Conservation (phyloP, 2,113 vertebrate genomes). For the Archilochus colubris region DNA sequence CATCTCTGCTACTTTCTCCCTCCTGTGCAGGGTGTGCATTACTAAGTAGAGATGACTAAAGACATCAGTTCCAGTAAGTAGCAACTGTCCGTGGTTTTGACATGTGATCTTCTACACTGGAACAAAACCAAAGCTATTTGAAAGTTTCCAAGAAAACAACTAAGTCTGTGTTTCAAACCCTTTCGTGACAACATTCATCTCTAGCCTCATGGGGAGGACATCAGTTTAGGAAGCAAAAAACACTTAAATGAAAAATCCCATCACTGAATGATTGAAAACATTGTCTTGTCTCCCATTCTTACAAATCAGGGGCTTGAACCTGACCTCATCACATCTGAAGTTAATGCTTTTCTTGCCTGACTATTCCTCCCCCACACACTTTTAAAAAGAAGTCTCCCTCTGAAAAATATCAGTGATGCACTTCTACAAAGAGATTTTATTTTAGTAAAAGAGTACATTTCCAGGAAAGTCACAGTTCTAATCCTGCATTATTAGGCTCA, state of each 20-base stretch:
- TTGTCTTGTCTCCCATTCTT: neutral
- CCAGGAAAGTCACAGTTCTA: neutral
- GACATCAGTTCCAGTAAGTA: conserved; percentile 47
- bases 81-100: conserved; percentile 39
- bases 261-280: neutral
- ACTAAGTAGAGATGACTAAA: conserved; percentile 4
- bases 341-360: neutral
- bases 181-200: neutral
- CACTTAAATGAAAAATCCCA: neutral
- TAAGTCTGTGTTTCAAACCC: neutral
- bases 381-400: neutral
- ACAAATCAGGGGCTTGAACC: neutral
- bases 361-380: neutral
- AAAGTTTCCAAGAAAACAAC: conserved; percentile 51
- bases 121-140: conserved; percentile 28
- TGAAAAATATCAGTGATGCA: neutral
- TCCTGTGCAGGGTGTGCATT: neutral
- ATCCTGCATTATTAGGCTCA: neutral
- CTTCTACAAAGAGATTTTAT: neutral
- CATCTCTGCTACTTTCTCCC: neutral
- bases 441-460: neutral
- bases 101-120: conserved; percentile 27
- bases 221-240: neutral
- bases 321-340: neutral
- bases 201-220: neutral